Evolutionary conservation across 2,797 vertebrate species (phyloP).

Genomic region (Clarias fuscus): DNA sequence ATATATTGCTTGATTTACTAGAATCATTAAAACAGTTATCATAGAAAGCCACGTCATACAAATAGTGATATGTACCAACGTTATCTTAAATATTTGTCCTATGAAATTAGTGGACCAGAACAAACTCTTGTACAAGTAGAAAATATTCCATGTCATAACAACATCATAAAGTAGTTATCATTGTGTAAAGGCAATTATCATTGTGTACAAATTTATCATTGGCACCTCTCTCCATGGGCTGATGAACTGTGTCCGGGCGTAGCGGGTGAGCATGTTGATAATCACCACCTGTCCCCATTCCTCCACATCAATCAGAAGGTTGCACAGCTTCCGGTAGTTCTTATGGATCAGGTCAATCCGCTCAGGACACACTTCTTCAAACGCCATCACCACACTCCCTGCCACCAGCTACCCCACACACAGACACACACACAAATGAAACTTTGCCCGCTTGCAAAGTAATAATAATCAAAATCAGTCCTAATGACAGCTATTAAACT

Average conservation of each 20-base stretch:
- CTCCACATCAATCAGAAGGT: conserved; percentile 95
- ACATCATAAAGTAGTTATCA: neutral
- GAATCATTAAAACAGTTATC: neutral
- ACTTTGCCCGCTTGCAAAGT: neutral
- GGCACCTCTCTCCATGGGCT: conserved; percentile 91
- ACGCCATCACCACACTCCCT: conserved; percentile 96
- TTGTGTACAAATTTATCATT: neutral
- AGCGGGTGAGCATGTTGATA: conserved; percentile 96
- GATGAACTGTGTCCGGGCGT: conserved; percentile 92
- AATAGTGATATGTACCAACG: neutral
- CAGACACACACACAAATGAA: neutral
- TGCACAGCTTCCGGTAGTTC: conserved; percentile 97
- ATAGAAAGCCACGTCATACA: neutral
- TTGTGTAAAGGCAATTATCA: neutral
- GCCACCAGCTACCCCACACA: conserved; percentile 83
- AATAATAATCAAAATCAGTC: neutral
- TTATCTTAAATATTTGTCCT: neutral
- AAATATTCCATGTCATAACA: neutral
- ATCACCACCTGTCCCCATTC: conserved; percentile 99
- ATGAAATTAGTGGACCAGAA: neutral
- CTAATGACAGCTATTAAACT: neutral
- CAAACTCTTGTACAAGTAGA: neutral
- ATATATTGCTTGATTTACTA: neutral
- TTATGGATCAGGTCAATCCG: conserved; percentile 98
- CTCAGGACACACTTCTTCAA: conserved; percentile 96